Base-by-base conservation (phyloP, 1,140 invertebrate species). In the Saccostrea glomerata region DNA sequence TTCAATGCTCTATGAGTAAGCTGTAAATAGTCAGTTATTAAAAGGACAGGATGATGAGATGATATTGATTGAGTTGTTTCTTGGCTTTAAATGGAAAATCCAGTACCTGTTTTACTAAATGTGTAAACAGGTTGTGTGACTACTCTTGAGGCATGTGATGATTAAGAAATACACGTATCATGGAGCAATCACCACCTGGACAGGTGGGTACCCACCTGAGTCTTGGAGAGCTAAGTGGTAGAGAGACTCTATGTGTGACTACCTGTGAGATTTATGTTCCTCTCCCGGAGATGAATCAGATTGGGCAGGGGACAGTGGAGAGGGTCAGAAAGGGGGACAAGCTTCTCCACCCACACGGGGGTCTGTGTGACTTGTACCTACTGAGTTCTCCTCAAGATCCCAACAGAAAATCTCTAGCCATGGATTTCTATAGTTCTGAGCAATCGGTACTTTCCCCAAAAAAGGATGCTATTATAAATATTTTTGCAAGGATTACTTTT, bases 201-300 rank as follows among this genome's bases (percentile, higher is more conserved):
- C 58, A 63, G 58, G 17, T 63, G 58, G n/a, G n/a, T 20, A 20
- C 17, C 5, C 58, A 63, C 58, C 58, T 63, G 15, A 63, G 15
- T 5, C 15, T 6, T 20, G 58, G 15, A 63, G 20, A 63, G 58
- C 20, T 63, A 63, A 77, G 13, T 77, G 70, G 70, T 23, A 77
- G 30, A 25, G 70, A 77, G 70, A 77, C 36, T 13, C 25, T 77
- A 7, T 77, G 70, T 77, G 70, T 77, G 7, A 36, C 70, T 36
- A 77, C 70, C 15, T 77, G 70, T 77, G 70, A 77, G 70, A 77
- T 77, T 77, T 77, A 77, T 77, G 30, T 77, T 25, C 70, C 70
- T 25, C 25, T 77, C 23, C 70, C 70, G 4, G 70, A 77, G 11
- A 30, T 77, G 23, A 25, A 77, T 15, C 70, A 15, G 13, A 36